These are phyloP conservation scores for Yponomeuta evonymella DNA, from an alignment of 2,888 invertebrate genomes.

Conservation along the genomic window DNA sequence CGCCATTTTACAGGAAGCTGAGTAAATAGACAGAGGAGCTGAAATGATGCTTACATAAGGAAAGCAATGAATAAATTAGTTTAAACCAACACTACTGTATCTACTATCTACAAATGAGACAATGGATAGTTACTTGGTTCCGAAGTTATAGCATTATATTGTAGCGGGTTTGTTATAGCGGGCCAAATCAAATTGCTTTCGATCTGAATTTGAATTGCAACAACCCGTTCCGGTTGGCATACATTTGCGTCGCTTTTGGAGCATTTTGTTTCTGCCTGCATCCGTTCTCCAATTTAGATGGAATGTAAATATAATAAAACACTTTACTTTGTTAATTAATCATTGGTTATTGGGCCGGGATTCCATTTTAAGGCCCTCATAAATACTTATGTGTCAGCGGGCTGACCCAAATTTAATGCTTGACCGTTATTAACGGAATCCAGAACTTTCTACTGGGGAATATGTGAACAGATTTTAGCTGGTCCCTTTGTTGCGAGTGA, in stretches of 20 bases:
- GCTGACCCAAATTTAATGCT: constrained; percentile 46
- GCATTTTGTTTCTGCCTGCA: neutral
- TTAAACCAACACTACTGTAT: neutral
- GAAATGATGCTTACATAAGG: neutral
- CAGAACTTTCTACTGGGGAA: constrained; percentile 21
- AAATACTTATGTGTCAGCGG: constrained; percentile 62
- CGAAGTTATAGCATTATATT: neutral
- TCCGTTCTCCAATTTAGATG: neutral
- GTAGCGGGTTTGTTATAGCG: neutral
- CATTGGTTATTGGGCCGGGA: neutral
- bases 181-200: neutral
- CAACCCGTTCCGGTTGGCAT: neutral
- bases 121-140: neutral
- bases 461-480: neutral
- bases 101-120: neutral
- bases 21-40: constrained; percentile 1
- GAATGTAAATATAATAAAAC: neutral
- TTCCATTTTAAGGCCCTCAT: constrained; percentile 44
- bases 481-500: neutral
- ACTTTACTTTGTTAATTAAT: neutral
- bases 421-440: constrained; percentile 55
- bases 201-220: neutral
- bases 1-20: neutral
- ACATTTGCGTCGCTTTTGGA: neutral
- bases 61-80: constrained; percentile 8